These are phyloP conservation scores for Dipodomys spectabilis DNA, from an alignment of 2,113 vertebrate species.

Conservation along the genomic window DNA sequence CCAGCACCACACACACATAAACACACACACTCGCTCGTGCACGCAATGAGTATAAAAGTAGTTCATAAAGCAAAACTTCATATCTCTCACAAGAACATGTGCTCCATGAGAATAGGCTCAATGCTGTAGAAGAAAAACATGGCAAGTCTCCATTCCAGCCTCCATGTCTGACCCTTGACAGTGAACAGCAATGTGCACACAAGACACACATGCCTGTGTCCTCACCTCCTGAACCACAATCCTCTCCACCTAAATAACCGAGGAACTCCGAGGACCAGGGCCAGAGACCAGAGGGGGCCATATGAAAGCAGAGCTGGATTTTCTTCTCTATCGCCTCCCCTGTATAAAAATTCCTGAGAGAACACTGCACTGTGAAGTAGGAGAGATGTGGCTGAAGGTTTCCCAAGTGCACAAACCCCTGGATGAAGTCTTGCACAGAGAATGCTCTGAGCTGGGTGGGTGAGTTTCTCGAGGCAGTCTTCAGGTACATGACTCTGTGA, in stretches of 20 bases:
- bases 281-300: not conserved
- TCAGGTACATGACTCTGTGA: slow-evolving; percentile 14
- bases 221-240: not conserved
- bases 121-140: not conserved
- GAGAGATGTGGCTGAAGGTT: not conserved
- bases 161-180: not conserved
- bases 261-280: not conserved
- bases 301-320: not conserved
- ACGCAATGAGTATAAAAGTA: not conserved
- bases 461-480: not conserved
- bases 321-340: not conserved
- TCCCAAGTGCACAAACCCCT: not conserved
- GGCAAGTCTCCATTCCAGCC: not conserved
- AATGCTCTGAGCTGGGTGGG: not conserved
- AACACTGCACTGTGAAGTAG: slow-evolving; percentile 32
- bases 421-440: not conserved
- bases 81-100: not conserved
- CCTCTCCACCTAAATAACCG: not conserved
- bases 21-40: not conserved
- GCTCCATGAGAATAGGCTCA: not conserved
- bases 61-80: not conserved
- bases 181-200: not conserved
- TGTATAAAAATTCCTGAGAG: slow-evolving; percentile 69
- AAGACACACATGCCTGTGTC: not conserved
- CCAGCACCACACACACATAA: not conserved